A percentile compares a stretch with the other conserved stretches of the same genome.
Conservation (phyloP, 2,113 vertebrate genomes). For the Atlantisia rogersi region DNA sequence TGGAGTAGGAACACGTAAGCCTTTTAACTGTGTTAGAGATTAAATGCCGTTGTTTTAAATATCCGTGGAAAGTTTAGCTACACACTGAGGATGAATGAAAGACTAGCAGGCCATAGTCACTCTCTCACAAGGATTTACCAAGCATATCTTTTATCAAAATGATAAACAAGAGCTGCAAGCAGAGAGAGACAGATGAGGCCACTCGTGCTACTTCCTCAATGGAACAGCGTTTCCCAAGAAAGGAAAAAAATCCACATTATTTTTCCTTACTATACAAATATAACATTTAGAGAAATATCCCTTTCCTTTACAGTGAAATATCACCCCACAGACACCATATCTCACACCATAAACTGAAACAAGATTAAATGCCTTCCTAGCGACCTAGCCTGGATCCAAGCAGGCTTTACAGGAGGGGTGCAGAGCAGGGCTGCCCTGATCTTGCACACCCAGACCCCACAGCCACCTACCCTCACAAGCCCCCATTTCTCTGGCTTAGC, state of each 20-base stretch:
- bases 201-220: background rate
- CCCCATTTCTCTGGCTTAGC: background rate
- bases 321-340: background rate
- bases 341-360: background rate
- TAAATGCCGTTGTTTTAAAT: conserved; percentile 13
- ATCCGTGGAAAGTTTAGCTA: background rate
- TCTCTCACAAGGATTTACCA: conserved; percentile 13
- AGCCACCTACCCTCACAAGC: background rate
- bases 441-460: rapidly evolving
- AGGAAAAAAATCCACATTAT: background rate
- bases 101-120: background rate
- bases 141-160: background rate
- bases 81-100: conserved; percentile 6
- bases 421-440: background rate
- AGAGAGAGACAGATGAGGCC: conserved; percentile 24
- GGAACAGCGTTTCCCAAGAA: background rate
- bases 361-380: background rate
- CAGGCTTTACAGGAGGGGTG: background rate
- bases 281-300: conserved; percentile 39
- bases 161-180: conserved; percentile 29
- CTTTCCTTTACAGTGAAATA: background rate
- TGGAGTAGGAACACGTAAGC: background rate
- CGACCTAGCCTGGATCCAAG: background rate
- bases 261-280: conserved; percentile 34
- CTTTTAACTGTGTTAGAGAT: conserved; percentile 10